Conservation (phyloP, 2,113 vertebrate species). For the Pycnonotus jocosus region DNA sequence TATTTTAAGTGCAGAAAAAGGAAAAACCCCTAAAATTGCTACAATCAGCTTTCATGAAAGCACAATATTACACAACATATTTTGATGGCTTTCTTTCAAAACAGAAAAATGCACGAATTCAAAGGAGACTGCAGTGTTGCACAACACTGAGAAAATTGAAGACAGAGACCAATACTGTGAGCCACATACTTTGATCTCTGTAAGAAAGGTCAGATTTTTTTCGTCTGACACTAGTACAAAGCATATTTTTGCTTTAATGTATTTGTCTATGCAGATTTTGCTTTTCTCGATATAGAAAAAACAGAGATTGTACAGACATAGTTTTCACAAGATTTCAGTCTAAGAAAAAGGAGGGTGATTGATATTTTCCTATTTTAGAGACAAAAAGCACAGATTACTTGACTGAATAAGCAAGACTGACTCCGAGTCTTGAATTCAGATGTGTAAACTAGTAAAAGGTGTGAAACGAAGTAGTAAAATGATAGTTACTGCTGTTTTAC, state of each 20-base stretch:
- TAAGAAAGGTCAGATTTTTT: not conserved
- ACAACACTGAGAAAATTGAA: constrained; percentile 16
- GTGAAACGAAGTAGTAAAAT: not conserved
- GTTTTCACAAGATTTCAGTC: not conserved
- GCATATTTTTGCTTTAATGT: not conserved
- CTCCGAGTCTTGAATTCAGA: not conserved
- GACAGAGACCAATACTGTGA: not conserved
- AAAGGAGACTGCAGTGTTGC: not conserved
- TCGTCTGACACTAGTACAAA: not conserved
- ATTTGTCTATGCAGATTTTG: not conserved
- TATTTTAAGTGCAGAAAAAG: not conserved
- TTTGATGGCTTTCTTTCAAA: not conserved
- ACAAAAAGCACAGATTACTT: not conserved
- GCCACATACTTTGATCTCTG: not conserved
- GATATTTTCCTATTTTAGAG: not conserved
- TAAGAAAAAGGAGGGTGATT: not conserved
- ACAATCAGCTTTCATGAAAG: not conserved
- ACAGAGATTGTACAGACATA: not conserved
- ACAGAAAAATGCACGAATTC: not conserved
- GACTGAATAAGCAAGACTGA: not conserved
- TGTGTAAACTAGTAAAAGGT: not conserved
- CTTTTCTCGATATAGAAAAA: not conserved
- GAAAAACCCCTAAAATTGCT: not conserved
- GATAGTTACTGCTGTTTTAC: not conserved
- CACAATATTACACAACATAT: not conserved